Conservation (phyloP, 2,797 vertebrate genomes). For the Pipistrellus kuhlii region DNA sequence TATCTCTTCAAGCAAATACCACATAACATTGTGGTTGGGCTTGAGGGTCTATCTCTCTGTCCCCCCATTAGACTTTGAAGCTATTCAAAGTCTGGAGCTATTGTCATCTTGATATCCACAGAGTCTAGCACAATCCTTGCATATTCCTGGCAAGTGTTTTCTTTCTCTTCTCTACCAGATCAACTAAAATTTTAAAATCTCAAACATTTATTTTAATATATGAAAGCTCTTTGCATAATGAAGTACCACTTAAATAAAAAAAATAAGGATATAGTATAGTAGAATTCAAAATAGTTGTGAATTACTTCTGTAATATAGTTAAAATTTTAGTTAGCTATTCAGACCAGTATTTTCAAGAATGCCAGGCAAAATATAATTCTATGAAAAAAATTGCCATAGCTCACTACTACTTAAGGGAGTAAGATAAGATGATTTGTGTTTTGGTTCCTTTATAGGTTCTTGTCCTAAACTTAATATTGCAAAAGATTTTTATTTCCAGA, state of each 20-base stretch:
- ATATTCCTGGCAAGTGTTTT: not conserved
- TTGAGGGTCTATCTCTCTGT: not conserved
- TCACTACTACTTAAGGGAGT: not conserved
- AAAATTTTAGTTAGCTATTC: not conserved
- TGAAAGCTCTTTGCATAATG: not conserved
- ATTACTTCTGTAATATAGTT: not conserved
- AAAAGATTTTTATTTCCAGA: not conserved
- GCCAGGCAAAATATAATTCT: not conserved
- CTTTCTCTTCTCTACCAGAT: not conserved
- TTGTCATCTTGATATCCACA: not conserved
- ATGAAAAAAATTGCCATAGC: not conserved
- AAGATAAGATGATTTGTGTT: not conserved
- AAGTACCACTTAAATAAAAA: slow-evolving; percentile 18
- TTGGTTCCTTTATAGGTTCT: not conserved
- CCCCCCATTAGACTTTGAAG: not conserved
- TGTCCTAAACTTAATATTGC: not conserved
- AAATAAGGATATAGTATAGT: not conserved
- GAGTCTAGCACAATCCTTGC: not conserved
- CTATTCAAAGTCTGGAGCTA: not conserved
- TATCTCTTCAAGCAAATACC: not conserved
- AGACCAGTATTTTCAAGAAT: not conserved
- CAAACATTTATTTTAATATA: slow-evolving; percentile 25
- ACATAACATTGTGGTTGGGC: not conserved
- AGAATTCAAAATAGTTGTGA: not conserved
- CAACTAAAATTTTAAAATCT: not conserved